A percentile compares a stretch with the other conserved stretches of the same genome.
phyloP scores from a whole-genome alignment of 2,797 vertebrate species.

The Eutrigla gurnardus region DNA sequence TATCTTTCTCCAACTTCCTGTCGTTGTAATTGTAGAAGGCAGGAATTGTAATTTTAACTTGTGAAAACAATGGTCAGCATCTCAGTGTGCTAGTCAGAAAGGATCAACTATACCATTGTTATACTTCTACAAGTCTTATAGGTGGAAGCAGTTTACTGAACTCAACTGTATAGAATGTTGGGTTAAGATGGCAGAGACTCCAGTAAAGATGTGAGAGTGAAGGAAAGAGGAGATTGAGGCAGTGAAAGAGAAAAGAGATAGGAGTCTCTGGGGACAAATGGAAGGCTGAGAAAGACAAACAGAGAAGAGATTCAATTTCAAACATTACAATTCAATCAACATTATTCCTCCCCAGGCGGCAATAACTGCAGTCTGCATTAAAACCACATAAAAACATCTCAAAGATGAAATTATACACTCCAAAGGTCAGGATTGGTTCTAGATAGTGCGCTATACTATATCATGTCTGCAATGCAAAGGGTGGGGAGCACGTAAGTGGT shows the following conservation, averaged over 20 bases:
- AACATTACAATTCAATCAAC: conserved; percentile 73
- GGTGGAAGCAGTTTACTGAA: conserved; percentile 20
- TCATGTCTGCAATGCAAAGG: conserved; percentile 49
- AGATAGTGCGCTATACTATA: conserved; percentile 34
- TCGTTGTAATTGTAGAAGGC: neutral
- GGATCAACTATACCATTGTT: conserved; percentile 16
- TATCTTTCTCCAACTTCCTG: neutral
- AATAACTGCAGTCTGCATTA: conserved; percentile 65
- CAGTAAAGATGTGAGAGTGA: neutral
- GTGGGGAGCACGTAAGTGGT: conserved; percentile 32
- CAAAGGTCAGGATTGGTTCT: conserved; percentile 59
- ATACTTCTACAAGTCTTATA: conserved; percentile 4
- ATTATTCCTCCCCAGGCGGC: conserved; percentile 69
- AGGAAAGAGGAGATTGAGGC: conserved; percentile 9
- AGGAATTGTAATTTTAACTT: neutral
- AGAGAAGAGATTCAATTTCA: conserved; percentile 64
- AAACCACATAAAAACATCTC: conserved; percentile 69
- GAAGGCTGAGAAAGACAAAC: conserved; percentile 60
- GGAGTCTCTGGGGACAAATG: conserved; percentile 49
- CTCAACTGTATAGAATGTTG: conserved; percentile 13
- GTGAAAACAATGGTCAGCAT: neutral
- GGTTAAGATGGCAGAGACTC: conserved; percentile 1
- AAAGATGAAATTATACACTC: conserved; percentile 54
- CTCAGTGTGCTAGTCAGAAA: neutral
- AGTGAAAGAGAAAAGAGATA: conserved; percentile 30